Conservation (phyloP, 2,113 vertebrate genomes). For the Camelus dromedarius region DNA sequence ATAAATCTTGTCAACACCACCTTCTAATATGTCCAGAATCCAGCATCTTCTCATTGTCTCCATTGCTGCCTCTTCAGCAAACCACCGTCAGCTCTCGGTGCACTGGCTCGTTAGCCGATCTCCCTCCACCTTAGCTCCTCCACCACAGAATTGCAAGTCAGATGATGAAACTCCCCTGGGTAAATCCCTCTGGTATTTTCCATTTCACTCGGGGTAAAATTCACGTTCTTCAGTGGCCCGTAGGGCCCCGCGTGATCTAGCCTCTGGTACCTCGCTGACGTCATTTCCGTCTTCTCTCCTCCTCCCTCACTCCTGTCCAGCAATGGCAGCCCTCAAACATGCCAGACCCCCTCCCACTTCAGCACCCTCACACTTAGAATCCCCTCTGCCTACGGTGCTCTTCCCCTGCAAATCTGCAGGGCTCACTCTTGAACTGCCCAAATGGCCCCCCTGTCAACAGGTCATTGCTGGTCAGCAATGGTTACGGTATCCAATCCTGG, state of each 20-base stretch:
- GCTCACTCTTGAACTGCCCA: not conserved
- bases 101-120: rapidly evolving
- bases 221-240: not conserved
- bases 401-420: not conserved
- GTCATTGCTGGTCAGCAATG: not conserved
- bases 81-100: not conserved
- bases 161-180: not conserved
- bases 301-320: not conserved
- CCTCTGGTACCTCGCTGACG: not conserved
- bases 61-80: not conserved
- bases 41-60: not conserved
- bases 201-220: not conserved
- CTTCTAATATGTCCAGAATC: not conserved
- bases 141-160: not conserved
- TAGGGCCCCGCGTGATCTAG: no score
- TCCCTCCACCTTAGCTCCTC: not conserved
- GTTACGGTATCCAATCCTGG: not conserved
- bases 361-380: rapidly evolving
- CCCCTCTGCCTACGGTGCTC: rapidly evolving
- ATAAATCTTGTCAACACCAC: not conserved
- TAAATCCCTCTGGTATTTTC: not conserved
- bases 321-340: not conserved
- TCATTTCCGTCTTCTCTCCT: not conserved
- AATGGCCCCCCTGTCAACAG: not conserved
- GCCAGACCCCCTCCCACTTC: not conserved